A percentile compares a stretch with the other conserved stretches of the same genome.
Conservation (phyloP, 2,888 invertebrate genomes). For the Brassicogethes aeneus region DNA sequence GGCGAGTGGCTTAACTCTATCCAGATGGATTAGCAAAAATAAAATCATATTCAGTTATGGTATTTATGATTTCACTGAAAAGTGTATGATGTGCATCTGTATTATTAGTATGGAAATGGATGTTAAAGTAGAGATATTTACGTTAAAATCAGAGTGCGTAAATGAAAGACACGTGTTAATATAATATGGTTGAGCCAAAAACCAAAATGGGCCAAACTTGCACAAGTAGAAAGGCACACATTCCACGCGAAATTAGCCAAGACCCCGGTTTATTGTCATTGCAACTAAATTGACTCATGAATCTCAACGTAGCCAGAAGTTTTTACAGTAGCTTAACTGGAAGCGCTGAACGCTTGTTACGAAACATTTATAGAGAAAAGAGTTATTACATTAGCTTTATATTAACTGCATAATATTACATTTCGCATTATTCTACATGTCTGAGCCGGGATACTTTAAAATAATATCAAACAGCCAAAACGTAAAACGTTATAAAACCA, state of each 20-base stretch:
- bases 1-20: too few species aligned
- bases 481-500: too few species aligned
- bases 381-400: slow-evolving; percentile 22
- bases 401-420: slow-evolving; percentile 15
- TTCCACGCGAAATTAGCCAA: slow-evolving; percentile 29
- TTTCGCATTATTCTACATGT: slow-evolving; percentile 1
- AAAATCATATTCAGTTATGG: too few species aligned
- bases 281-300: slow-evolving; percentile 40
- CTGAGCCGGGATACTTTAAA: neutral
- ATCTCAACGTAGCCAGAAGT: slow-evolving; percentile 30
- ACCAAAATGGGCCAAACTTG: slow-evolving; percentile 11
- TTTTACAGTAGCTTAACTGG: slow-evolving; percentile 20
- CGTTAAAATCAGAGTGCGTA: neutral
- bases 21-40: too few species aligned
- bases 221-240: slow-evolving; percentile 20
- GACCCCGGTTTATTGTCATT: slow-evolving; percentile 33
- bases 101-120: too few species aligned
- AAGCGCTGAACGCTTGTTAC: slow-evolving; percentile 17
- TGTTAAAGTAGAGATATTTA: too few species aligned
- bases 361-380: slow-evolving; percentile 15
- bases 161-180: neutral
- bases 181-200: slow-evolving; percentile 3
- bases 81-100: too few species aligned
- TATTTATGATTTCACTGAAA: too few species aligned
- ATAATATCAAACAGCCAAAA: neutral